Conservation (phyloP, 2,888 invertebrate genomes). For the Gortyna flavago region DNA sequence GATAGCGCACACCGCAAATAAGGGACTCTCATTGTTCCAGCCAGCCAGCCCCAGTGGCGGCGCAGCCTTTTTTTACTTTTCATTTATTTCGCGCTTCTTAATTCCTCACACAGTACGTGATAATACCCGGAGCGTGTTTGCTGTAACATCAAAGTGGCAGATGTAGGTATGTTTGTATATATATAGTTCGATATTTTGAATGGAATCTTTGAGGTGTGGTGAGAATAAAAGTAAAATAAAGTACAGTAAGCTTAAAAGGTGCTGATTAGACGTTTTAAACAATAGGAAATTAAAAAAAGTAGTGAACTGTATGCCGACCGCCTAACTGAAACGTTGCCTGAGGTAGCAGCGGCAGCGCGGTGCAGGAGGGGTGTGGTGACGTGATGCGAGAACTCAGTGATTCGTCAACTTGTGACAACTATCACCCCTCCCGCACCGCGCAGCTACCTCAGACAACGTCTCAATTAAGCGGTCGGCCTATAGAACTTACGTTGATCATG, state of each 20-base stretch:
- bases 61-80: constrained; percentile 79
- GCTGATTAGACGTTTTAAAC: neutral
- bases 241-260: neutral
- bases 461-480: no score
- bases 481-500: no score
- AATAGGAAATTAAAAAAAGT: neutral
- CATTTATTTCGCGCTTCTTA: constrained; percentile 81
- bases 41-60: constrained; percentile 73
- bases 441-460: no score
- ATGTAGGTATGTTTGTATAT: constrained; percentile 3
- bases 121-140: constrained; percentile 71
- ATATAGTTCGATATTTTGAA: constrained; percentile 25
- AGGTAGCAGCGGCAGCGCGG: no score
- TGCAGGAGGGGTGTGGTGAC: no score
- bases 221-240: constrained; percentile 10
- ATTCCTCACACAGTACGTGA: constrained; percentile 79
- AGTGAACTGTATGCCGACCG: no score
- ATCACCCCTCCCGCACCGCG: no score
- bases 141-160: constrained; percentile 51
- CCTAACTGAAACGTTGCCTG: no score
- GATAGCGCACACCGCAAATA: constrained; percentile 87
- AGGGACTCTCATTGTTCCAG: constrained; percentile 79
- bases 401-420: no score
- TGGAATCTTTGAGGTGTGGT: neutral
- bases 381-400: no score